A percentile compares a stretch with the other conserved stretches of the same genome.
phyloP scores from a whole-genome alignment of 37 sponge, comb jelly and placozoan species.

The Ianthella basta region DNA sequence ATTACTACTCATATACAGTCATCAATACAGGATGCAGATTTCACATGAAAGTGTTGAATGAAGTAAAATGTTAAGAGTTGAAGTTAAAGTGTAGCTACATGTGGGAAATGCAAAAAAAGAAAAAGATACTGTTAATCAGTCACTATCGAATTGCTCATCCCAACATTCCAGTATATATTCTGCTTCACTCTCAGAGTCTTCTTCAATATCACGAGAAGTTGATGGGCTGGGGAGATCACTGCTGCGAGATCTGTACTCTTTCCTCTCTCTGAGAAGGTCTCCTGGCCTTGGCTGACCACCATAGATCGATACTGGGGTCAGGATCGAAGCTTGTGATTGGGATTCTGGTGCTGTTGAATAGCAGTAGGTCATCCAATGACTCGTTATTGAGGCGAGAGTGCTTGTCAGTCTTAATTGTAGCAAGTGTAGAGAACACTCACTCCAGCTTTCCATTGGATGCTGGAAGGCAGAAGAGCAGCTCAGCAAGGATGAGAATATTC shows the following conservation, averaged over 20 bases:
- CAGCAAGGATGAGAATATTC: conserved; percentile 43
- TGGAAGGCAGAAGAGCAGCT: conserved; percentile 55
- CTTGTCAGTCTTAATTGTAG: conserved; percentile 40
- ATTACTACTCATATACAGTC: too few relatives aligned
- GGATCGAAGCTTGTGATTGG: conserved; percentile 29
- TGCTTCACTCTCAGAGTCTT: conserved; percentile 4
- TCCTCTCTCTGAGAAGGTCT: conserved; percentile 36
- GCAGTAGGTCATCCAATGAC: conserved; percentile 36
- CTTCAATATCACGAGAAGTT: neutral
- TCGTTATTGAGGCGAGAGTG: conserved; percentile 18
- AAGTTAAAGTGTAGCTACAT: too few relatives aligned
- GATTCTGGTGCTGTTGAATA: conserved; percentile 26
- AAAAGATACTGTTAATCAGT: too few relatives aligned
- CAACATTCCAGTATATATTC: conserved; percentile 47
- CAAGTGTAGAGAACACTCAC: conserved; percentile 42
- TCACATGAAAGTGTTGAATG: too few relatives aligned
- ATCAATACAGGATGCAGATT: too few relatives aligned
- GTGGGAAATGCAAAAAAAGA: too few relatives aligned
- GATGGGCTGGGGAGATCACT: neutral
- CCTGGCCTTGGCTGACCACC: conserved; percentile 58
- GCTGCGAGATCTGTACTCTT: conserved; percentile 14
- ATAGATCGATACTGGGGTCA: too few relatives aligned
- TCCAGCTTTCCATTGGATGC: conserved; percentile 64
- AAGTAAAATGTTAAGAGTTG: too few relatives aligned
- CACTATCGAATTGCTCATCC: conserved; percentile 35